phyloP scores from a whole-genome alignment of 2,888 invertebrate species.

The Blera fallax region DNA sequence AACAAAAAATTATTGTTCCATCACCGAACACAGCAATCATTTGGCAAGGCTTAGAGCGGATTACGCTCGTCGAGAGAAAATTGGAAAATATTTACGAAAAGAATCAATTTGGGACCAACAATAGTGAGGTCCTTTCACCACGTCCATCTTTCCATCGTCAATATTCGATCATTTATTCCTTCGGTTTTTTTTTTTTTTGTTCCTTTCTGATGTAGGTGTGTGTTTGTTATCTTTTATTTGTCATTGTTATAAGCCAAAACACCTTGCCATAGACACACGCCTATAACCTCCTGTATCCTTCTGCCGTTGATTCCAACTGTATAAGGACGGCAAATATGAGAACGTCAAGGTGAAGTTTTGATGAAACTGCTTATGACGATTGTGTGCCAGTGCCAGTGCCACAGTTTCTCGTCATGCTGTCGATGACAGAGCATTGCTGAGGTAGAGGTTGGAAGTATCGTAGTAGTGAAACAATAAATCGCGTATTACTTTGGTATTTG shows the following conservation, averaged over 20 bases:
- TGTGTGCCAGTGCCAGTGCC: conserved; percentile 34
- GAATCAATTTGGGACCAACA: conserved; percentile 48
- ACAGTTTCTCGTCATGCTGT: conserved; percentile 17
- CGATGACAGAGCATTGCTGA: background rate
- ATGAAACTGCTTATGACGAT: conserved; percentile 58
- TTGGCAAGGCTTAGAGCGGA: conserved; percentile 35
- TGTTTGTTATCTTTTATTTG: conserved; percentile 10
- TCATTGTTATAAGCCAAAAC: conserved; percentile 45
- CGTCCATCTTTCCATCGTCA: conserved; percentile 17
- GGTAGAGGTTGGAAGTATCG: background rate
- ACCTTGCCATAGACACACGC: conserved; percentile 29
- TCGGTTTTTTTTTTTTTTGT: background rate
- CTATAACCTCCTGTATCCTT: background rate
- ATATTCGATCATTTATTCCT: conserved; percentile 37
- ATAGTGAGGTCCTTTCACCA: background rate
- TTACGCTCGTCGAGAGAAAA: conserved; percentile 51
- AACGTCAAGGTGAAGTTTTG: conserved; percentile 27
- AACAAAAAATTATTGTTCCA: conserved; percentile 15
- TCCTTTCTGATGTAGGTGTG: background rate
- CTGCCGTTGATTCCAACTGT: conserved; percentile 5
- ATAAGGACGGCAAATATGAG: conserved; percentile 39
- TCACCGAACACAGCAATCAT: conserved; percentile 3
- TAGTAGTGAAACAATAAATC: conserved; percentile 39
- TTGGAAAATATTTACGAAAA: conserved; percentile 57
- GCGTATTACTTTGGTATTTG: conserved; percentile 34